These are phyloP conservation scores for Saxicola maurus DNA, from an alignment of 2,797 vertebrate species.

Conservation along the genomic window DNA sequence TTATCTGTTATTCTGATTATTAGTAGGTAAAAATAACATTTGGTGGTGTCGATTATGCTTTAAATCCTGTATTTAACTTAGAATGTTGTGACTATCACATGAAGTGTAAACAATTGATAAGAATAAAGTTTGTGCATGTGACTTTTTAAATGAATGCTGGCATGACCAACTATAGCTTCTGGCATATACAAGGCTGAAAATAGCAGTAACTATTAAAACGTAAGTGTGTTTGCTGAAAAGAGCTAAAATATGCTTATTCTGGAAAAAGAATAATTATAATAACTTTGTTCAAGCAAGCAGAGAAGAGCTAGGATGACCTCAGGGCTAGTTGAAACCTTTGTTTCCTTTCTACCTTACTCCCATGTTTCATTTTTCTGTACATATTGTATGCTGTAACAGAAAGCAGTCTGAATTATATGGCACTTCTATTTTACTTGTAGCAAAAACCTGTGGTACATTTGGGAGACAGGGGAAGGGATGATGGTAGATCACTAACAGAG, in stretches of 20 bases:
- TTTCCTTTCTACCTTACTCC: slow-evolving; percentile 46
- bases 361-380: slow-evolving; percentile 48
- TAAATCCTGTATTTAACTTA: not conserved
- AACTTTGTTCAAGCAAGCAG: not conserved
- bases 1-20: not conserved
- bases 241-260: slow-evolving; percentile 39
- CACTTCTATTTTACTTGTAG: not conserved
- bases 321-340: slow-evolving; percentile 28
- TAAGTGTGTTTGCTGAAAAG: slow-evolving; percentile 16
- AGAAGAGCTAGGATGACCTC: slow-evolving; percentile 41
- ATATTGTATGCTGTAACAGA: not conserved
- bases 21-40: not conserved
- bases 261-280: slow-evolving; percentile 34
- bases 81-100: not conserved
- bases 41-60: not conserved
- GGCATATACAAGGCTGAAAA: not conserved
- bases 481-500: not conserved
- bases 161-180: not conserved
- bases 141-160: not conserved
- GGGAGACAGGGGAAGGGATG: fast-evolving
- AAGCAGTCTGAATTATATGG: slow-evolving; percentile 10
- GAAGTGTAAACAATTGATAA: not conserved
- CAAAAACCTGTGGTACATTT: not conserved
- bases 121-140: not conserved
- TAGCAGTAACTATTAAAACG: slow-evolving; percentile 25